Conservation (phyloP, 2,113 vertebrate genomes). For the Brachyistius frenatus region DNA sequence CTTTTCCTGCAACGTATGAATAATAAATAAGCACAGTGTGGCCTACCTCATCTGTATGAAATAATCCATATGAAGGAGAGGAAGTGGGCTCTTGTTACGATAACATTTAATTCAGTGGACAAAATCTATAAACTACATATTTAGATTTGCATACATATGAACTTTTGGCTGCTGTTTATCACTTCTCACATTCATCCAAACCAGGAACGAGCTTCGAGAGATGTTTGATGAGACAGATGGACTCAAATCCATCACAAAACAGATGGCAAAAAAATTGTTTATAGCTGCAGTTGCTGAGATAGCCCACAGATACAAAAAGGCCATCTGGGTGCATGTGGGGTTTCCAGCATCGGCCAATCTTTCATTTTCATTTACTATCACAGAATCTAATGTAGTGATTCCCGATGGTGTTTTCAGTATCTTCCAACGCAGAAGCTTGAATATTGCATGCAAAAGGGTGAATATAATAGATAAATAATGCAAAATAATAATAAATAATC, state of each 20-base stretch:
- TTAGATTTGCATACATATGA: constrained; percentile 18
- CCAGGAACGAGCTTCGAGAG: constrained; percentile 21
- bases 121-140: constrained; percentile 6
- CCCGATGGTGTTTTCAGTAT: neutral
- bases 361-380: constrained; percentile 51
- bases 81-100: constrained; percentile 12
- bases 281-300: constrained; percentile 60
- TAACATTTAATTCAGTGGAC: constrained; percentile 21
- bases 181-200: constrained; percentile 40
- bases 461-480: constrained; percentile 12
- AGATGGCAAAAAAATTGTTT: constrained; percentile 72
- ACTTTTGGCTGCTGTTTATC: constrained; percentile 7
- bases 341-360: constrained; percentile 56
- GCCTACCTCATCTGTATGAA: constrained; percentile 23
- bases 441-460: neutral
- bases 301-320: constrained; percentile 65
- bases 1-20: constrained; percentile 58
- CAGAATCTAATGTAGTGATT: constrained; percentile 4
- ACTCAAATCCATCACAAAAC: constrained; percentile 63
- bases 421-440: neutral
- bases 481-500: neutral
- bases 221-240: constrained; percentile 65
- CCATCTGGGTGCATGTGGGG: constrained; percentile 67
- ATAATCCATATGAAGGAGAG: constrained; percentile 33
- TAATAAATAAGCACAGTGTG: constrained; percentile 55